Evolutionary conservation across 2,888 invertebrate genomes (phyloP).

Genomic region (Exocentrus adspersus): DNA sequence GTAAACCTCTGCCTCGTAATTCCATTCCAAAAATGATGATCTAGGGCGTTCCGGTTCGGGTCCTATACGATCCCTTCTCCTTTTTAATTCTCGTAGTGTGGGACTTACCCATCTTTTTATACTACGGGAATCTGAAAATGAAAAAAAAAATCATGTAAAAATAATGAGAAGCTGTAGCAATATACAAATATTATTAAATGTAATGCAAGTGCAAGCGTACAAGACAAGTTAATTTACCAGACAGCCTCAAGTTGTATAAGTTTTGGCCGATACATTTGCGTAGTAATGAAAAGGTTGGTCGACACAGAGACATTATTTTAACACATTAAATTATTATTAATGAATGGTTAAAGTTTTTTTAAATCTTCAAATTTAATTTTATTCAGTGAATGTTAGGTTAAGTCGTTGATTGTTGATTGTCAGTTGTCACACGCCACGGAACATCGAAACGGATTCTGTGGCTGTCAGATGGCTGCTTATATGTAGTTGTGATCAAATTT

Average conservation of each 20-base stretch:
- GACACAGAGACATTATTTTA: conserved; percentile 19
- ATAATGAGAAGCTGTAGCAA: background rate
- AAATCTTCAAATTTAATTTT: too few relatives aligned
- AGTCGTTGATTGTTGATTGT: too few relatives aligned
- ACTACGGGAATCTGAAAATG: conserved; percentile 46
- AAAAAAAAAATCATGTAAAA: background rate
- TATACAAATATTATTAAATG: too few relatives aligned
- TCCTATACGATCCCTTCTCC: conserved; percentile 69
- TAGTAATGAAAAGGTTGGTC: conserved; percentile 20
- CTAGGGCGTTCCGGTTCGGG: conserved; percentile 66
- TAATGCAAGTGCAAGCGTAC: too few relatives aligned
- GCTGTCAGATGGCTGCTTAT: too few relatives aligned
- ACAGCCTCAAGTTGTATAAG: background rate
- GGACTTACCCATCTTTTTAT: conserved; percentile 76
- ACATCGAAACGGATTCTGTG: too few relatives aligned
- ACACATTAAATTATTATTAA: background rate
- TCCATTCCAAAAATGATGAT: conserved; percentile 84
- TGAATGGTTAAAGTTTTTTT: background rate
- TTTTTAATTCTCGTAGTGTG: conserved; percentile 71
- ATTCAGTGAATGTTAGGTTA: too few relatives aligned
- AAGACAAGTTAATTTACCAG: too few relatives aligned
- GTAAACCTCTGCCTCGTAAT: conserved; percentile 85
- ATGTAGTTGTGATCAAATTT: too few relatives aligned
- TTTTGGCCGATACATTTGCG: background rate
- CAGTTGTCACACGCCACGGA: too few relatives aligned